A percentile compares a stretch with the other conserved stretches of the same genome.
Evolutionary conservation across 2,888 invertebrate species (phyloP).

Genomic region (Beris morrisii): DNA sequence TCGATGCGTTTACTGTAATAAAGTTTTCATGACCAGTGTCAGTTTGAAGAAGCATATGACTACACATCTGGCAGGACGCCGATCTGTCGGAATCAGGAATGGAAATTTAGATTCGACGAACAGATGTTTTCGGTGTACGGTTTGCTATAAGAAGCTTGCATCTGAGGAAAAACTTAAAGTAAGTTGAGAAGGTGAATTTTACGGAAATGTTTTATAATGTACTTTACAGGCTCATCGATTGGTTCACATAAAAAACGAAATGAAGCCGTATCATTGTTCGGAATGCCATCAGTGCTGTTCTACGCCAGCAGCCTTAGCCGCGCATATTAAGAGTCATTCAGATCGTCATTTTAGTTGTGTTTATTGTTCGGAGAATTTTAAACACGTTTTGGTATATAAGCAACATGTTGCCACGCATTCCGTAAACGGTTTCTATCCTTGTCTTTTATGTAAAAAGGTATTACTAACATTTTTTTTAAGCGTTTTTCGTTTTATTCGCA

Average conservation of each 20-base stretch:
- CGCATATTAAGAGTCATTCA: constrained; percentile 70
- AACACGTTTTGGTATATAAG: constrained; percentile 65
- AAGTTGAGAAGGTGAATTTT: constrained; percentile 33
- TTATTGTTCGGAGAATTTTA: constrained; percentile 70
- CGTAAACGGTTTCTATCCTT: constrained; percentile 66
- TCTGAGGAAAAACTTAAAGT: constrained; percentile 63
- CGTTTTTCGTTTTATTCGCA: not conserved
- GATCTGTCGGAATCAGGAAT: constrained; percentile 17
- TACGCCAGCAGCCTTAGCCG: constrained; percentile 71
- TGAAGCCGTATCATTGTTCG: constrained; percentile 70
- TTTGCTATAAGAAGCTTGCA: constrained; percentile 68
- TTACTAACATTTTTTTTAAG: not conserved
- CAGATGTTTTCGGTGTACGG: constrained; percentile 63
- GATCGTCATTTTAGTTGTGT: constrained; percentile 59
- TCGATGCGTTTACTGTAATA: constrained; percentile 41
- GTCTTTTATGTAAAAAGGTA: constrained; percentile 69
- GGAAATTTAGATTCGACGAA: constrained; percentile 34
- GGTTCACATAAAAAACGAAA: constrained; percentile 67
- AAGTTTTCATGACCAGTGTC: constrained; percentile 42
- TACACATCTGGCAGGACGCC: constrained; percentile 35
- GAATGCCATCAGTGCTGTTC: constrained; percentile 68
- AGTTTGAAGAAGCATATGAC: constrained; percentile 42
- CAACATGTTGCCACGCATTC: constrained; percentile 68
- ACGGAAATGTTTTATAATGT: constrained; percentile 32
- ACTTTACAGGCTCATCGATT: constrained; percentile 62